A percentile compares a stretch with the other conserved stretches of the same genome.
These are phyloP conservation scores for Crotophaga sulcirostris DNA, from an alignment of 2,113 vertebrate species.

Conservation along the genomic window DNA sequence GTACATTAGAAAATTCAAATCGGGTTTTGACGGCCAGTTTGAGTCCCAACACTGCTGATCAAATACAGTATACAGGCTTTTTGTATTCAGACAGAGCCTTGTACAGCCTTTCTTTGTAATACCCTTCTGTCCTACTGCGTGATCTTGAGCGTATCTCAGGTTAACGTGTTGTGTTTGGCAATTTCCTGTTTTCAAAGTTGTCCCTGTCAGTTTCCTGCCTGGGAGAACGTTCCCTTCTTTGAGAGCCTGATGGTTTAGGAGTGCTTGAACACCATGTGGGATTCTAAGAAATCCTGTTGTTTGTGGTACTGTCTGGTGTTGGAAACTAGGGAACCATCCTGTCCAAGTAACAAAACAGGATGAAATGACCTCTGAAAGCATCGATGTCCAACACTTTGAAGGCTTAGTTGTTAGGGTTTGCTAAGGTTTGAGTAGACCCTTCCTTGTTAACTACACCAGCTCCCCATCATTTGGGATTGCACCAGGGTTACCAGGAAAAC, in stretches of 20 bases:
- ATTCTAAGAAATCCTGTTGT: slow-evolving; percentile 5
- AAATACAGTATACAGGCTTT: not conserved
- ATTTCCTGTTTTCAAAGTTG: slow-evolving; percentile 46
- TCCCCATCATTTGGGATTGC: not conserved
- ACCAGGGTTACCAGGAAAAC: not conserved
- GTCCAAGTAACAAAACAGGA: not conserved
- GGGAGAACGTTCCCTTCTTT: not conserved
- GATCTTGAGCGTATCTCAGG: not conserved
- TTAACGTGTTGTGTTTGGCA: not conserved
- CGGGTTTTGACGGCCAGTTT: not conserved
- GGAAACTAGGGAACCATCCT: not conserved
- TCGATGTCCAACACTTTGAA: accelerated
- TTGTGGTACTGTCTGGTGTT: not conserved
- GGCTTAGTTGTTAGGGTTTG: not conserved
- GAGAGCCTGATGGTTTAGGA: not conserved
- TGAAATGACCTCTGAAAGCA: accelerated
- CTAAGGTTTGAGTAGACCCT: not conserved
- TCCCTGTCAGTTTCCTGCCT: not conserved
- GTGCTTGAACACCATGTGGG: not conserved
- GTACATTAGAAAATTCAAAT: not conserved
- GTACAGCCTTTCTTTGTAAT: not conserved
- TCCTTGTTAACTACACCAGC: not conserved
- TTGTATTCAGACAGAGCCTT: not conserved
- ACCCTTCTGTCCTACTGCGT: not conserved
- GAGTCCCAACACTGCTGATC: not conserved